Base-by-base conservation (phyloP, 2,888 invertebrate species). In the Apodemia duryi region DNA sequence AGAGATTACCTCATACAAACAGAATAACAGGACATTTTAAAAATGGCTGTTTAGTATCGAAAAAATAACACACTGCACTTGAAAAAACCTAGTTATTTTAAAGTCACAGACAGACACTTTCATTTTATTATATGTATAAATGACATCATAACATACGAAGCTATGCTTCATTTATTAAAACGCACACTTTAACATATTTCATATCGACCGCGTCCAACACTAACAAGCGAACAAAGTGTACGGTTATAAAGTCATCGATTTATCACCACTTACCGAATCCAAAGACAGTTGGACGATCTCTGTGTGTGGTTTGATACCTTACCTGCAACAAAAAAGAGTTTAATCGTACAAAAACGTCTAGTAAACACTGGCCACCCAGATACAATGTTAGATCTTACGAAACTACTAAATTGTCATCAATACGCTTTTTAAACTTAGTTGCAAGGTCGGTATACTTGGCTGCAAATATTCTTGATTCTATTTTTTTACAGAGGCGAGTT, bases 241-340 rank as follows among this genome's bases (percentile, higher is more conserved):
- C n/a, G 49, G 65, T 64, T 73, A 73, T 79, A 75, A 77, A 76
- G 67, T 69, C 68, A 65, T 71, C 69, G 75, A 77, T 80, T 82
- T 80, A 82, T 80, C 69, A 78, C 74, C 75, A 74, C 75, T 76
- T 69, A 70, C 68, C 67, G 64, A 54, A 64, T 60, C 64, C 52
- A 51, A 62, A 57, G 62, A 54, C 66, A 66, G 11, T 65, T 65
- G 65, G 72, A 73, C 74, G 70, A 71, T 71, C 77, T 72, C 73
- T 75, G 78, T 81, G 80, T 79, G 80, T 79, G 78, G 77, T 69
- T 74, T 71, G 69, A 73, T 75, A 74, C 74, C 85, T 84, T 86
- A 86, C 86, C 86, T 86, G 85, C 70, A 77, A 69, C 77, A 74
- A 77, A 77, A 75, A 75, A 75, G 71, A 72, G 63, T 67, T 78